phyloP scores from a whole-genome alignment of 1,140 invertebrate genomes.

The Drosophila parvula region DNA sequence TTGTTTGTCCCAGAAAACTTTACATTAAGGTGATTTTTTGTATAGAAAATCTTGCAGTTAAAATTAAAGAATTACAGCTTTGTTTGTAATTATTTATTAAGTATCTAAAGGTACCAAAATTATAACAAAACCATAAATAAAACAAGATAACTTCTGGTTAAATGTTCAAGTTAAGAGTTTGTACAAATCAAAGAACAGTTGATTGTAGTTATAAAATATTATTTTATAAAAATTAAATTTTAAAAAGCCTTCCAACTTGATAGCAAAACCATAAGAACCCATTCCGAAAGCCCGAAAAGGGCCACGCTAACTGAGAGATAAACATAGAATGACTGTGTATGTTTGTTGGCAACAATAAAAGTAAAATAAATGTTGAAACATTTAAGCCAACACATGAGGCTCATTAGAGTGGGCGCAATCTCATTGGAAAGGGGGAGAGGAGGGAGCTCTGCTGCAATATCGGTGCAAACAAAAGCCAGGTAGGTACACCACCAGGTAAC shows the following conservation, averaged over 20 bases:
- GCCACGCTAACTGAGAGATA: constrained; percentile 15
- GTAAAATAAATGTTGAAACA: constrained; percentile 47
- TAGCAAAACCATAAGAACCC: background rate
- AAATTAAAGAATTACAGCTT: background rate
- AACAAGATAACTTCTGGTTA: background rate
- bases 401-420: constrained; percentile 30
- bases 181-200: background rate
- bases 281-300: background rate
- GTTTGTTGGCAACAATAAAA: constrained; percentile 14
- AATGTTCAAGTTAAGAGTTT: background rate
- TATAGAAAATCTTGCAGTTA: too few relatives aligned
- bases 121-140: too few relatives aligned
- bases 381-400: constrained; percentile 52
- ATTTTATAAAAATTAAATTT: background rate
- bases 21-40: too few relatives aligned
- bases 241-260: too few relatives aligned
- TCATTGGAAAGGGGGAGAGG: background rate
- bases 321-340: constrained; percentile 10
- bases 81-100: too few relatives aligned
- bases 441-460: constrained; percentile 1
- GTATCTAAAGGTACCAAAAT: too few relatives aligned
- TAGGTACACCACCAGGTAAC: constrained; percentile 3
- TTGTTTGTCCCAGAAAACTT: background rate
- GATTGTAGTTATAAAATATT: background rate
- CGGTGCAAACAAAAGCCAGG: constrained; percentile 21